These are phyloP conservation scores for Epinotia ramella DNA, from an alignment of 2,888 invertebrate species.

Conservation along the genomic window DNA sequence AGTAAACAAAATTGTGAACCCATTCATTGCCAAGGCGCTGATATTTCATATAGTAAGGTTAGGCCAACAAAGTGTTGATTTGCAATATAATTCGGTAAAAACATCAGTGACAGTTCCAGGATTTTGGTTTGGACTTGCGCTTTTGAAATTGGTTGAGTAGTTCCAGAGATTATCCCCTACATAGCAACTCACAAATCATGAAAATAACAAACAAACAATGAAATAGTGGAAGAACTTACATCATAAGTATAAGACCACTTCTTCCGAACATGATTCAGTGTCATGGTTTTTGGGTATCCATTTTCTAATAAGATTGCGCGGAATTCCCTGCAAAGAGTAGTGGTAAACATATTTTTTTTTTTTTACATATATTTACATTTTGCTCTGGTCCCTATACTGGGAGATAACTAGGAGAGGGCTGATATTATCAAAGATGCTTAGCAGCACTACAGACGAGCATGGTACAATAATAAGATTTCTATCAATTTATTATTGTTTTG, in stretches of 20 bases:
- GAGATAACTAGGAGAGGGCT: not conserved
- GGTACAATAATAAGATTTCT: not conserved
- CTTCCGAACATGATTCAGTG: conserved; percentile 75
- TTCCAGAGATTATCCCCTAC: too few relatives aligned
- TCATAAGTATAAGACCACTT: conserved; percentile 81
- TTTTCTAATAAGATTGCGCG: conserved; percentile 71
- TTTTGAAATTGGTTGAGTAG: too few relatives aligned
- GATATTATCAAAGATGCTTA: not conserved
- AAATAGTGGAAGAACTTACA: conserved; percentile 62
- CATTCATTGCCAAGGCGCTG: too few relatives aligned
- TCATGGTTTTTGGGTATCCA: conserved; percentile 78
- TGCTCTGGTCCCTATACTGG: not conserved
- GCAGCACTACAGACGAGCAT: not conserved
- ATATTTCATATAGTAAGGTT: too few relatives aligned
- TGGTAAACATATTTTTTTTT: not conserved
- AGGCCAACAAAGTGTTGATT: too few relatives aligned
- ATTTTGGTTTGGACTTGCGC: too few relatives aligned
- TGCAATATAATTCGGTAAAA: too few relatives aligned
- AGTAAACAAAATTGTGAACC: too few relatives aligned
- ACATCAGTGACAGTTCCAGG: too few relatives aligned
- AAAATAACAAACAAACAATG: not conserved
- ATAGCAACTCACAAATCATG: not conserved
- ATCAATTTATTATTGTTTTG: not conserved
- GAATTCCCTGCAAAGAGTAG: conserved; percentile 67
- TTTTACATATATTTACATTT: not conserved